A percentile compares a stretch with the other conserved stretches of the same genome.
These are phyloP conservation scores for Dendroctonus valens DNA, from an alignment of 1,140 invertebrate genomes.

Conservation along the genomic window DNA sequence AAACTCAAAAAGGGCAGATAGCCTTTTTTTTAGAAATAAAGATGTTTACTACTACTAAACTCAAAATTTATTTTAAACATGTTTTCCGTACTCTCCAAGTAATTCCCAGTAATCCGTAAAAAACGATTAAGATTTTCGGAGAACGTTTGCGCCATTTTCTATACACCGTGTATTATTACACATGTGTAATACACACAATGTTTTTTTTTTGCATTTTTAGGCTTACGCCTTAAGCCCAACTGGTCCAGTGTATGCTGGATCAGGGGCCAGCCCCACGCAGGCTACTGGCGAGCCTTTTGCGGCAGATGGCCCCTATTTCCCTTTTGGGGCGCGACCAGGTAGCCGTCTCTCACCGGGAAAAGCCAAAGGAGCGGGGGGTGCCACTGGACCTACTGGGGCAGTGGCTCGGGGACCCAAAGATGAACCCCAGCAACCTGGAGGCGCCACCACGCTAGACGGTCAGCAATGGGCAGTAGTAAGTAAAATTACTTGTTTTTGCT, in stretches of 20 bases:
- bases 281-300: conserved; percentile 47
- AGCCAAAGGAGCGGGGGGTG: conserved; percentile 36
- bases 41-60: no score
- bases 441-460: conserved; percentile 42
- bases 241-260: conserved; percentile 48
- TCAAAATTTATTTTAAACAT: no score
- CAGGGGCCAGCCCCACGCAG: conserved; percentile 47
- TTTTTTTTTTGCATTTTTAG: conserved; percentile 34
- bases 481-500: conserved; percentile 6
- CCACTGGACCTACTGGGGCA: conserved; percentile 32
- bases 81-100: no score
- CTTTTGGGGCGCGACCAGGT: conserved; percentile 46
- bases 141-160: no score
- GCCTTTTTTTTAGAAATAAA: no score
- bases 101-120: no score
- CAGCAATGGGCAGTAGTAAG: conserved; percentile 51
- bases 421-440: conserved; percentile 39
- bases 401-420: conserved; percentile 40
- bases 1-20: no score
- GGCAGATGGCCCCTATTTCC: conserved; percentile 50
- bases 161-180: background rate
- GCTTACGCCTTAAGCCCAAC: conserved; percentile 50
- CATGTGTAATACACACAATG: background rate
- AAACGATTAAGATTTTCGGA: no score
- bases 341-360: conserved; percentile 46